Evolutionary conservation across 2,888 invertebrate genomes (phyloP).

Genomic region (Coenonympha glycerion): DNA sequence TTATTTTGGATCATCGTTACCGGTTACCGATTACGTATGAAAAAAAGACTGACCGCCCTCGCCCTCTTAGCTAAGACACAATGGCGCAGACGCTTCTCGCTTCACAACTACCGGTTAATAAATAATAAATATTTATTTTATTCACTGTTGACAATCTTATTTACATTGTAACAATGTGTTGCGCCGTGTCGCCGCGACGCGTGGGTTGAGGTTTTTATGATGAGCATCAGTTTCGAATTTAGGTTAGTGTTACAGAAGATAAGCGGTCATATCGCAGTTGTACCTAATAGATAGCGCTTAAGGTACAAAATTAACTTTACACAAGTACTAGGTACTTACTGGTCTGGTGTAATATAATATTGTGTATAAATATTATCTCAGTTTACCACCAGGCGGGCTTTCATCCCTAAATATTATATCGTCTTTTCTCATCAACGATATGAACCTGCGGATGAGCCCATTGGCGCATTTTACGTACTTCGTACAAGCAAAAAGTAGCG

Average conservation of each 20-base stretch:
- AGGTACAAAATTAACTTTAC: constrained; percentile 1
- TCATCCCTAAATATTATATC: no score
- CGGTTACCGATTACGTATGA: constrained; percentile 43
- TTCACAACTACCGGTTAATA: constrained; percentile 51
- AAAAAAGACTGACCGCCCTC: constrained; percentile 45
- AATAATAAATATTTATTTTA: constrained; percentile 75
- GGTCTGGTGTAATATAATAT: no score
- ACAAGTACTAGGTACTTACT: no score
- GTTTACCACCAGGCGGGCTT: no score
- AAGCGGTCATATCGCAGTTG: constrained; percentile 24
- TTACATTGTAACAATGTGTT: constrained; percentile 63
- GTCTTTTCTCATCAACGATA: no score
- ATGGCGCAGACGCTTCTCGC: constrained; percentile 62
- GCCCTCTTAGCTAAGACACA: constrained; percentile 44
- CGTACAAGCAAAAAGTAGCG: no score
- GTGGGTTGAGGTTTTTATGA: constrained; percentile 58
- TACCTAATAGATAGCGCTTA: constrained; percentile 19
- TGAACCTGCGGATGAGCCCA: no score
- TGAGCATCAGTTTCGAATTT: constrained; percentile 61
- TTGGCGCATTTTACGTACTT: no score
- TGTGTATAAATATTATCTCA: no score
- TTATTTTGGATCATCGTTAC: constrained; percentile 44
- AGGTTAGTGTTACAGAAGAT: constrained; percentile 47
- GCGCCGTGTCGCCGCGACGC: constrained; percentile 56
- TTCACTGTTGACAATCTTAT: constrained; percentile 70